phyloP scores from a whole-genome alignment of 2,113 vertebrate genomes.

The Callocephalon fimbriatum region DNA sequence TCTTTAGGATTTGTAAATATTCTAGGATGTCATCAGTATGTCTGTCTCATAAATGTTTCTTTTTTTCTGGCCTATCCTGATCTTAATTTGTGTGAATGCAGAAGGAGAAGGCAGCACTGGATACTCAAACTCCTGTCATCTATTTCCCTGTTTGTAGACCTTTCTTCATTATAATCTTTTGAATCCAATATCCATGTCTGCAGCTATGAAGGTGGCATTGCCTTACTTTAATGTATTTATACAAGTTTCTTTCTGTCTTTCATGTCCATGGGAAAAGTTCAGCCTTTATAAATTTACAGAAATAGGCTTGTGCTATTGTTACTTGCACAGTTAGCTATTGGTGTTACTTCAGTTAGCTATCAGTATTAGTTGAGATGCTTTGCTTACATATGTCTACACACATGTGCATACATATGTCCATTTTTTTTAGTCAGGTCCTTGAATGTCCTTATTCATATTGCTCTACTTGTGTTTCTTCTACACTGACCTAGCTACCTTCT shows the following conservation, averaged over 20 bases:
- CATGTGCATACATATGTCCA: rapidly evolving
- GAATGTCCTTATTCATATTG: background rate
- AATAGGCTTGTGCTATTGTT: background rate
- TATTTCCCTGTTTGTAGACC: background rate
- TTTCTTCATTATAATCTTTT: background rate
- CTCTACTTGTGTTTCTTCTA: background rate
- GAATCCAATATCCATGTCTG: background rate
- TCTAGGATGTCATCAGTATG: background rate
- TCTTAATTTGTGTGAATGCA: background rate
- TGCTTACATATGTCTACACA: background rate
- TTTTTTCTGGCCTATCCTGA: background rate
- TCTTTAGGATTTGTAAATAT: background rate
- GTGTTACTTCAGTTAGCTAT: background rate
- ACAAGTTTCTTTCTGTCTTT: background rate
- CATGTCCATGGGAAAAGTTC: background rate
- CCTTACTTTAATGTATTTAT: background rate
- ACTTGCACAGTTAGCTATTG: background rate
- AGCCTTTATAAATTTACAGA: background rate
- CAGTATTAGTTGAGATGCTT: background rate
- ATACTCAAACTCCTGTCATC: background rate
- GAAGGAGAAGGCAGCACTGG: background rate
- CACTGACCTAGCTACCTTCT: background rate
- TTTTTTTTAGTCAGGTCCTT: background rate
- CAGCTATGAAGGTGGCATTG: background rate
- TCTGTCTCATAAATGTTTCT: background rate